phyloP scores from a whole-genome alignment of 2,888 invertebrate species.

The Drosophila aldrichi region DNA sequence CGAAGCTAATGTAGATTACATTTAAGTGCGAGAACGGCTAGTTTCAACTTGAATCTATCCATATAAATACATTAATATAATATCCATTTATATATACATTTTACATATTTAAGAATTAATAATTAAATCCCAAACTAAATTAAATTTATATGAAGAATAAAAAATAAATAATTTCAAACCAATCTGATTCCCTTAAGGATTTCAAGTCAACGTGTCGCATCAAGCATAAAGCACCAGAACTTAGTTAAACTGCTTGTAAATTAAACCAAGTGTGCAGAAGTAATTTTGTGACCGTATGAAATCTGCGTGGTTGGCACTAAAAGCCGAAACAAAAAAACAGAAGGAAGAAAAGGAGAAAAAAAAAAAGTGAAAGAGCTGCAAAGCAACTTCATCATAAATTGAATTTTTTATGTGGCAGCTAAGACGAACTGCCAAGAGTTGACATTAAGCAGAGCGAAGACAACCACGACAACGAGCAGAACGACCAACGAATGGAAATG shows the following conservation, averaged over 20 bases:
- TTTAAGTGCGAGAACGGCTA: background rate
- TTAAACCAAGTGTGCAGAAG: constrained; percentile 35
- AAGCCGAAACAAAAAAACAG: constrained; percentile 11
- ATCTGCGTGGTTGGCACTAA: constrained; percentile 66
- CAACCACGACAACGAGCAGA: constrained; percentile 27
- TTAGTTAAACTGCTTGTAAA: constrained; percentile 18
- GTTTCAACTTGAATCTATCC: background rate
- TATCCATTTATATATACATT: too few relatives aligned
- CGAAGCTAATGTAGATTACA: constrained; percentile 48
- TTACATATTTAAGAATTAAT: too few relatives aligned
- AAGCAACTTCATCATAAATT: constrained; percentile 70
- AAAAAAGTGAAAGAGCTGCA: background rate
- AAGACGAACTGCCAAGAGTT: constrained; percentile 74
- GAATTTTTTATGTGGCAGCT: constrained; percentile 67
- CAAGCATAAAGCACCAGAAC: constrained; percentile 15
- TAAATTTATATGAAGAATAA: too few relatives aligned
- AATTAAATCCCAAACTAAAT: too few relatives aligned
- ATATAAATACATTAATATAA: too few relatives aligned
- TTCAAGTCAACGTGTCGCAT: constrained; percentile 32
- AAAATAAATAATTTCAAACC: too few relatives aligned
- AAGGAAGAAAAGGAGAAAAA: constrained; percentile 20
- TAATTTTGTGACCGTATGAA: constrained; percentile 32
- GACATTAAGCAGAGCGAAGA: constrained; percentile 68
- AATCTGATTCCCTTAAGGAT: constrained; percentile 1
- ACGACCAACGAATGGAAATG: constrained; percentile 47